Evolutionary conservation across 2,888 invertebrate species (phyloP), one percentile per base, ranked within the genome.

Genomic region (Coronaproctus castanopsis): DNA sequence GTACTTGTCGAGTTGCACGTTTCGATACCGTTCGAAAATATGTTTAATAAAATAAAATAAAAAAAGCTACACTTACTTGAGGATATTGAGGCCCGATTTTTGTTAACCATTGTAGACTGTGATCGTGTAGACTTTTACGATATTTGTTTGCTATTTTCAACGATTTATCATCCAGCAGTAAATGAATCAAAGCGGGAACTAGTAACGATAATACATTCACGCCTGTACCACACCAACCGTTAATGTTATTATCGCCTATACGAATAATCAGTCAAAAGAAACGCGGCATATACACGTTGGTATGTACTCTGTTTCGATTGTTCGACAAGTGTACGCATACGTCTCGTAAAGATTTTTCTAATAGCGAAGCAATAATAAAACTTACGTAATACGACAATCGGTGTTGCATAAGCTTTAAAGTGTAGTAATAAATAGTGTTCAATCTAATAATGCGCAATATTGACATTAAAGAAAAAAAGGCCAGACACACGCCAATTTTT

Each of bases 41-140:
- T 21, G 21, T 54, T 23, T 21, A 57, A 19, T 57, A 14, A 22
- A 51, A 51, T 18, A 22, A 50, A 10, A 52, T 5, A 19, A 50
- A 10, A 55, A 18, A 24, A 24, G 58, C 49, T 24, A 20, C 48
- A 62, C 62, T 61, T 71, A 84, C 85, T 78, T 88, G 84, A 21
- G 92, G 91, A 75, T 93, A 88, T 69, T 85, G 85, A 0, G 92
- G 91, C 0, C 93, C 96, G 66, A 95, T 85, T 69, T 85, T 84
- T 71, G 90, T 89, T 20, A 97, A 78, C 80, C 87, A 86, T 65
- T 87, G 83, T 65, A 97, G 78, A 63, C 90, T 87, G 67, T 86
- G 83, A 65, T 95, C 91, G 71, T 96, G 95, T 52, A 95, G 75
- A 56, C 79, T 77, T 50, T 80, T 76, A 51, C 79, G 79, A 70